Conservation (phyloP, 2,113 vertebrate genomes). For the Proteles cristata region DNA sequence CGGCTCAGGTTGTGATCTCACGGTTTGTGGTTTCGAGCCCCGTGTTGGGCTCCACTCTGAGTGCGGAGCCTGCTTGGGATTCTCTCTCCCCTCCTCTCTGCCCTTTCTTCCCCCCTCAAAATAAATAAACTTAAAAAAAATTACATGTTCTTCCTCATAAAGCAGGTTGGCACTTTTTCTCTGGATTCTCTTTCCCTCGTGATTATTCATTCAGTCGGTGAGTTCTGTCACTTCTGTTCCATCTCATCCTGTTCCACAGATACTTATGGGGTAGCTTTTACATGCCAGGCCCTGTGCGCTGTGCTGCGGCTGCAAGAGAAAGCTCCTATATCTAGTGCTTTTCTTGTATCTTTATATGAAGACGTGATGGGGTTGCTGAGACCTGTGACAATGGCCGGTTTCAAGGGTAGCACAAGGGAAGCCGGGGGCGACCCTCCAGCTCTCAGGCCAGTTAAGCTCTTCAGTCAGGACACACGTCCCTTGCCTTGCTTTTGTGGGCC, state of each 20-base stretch:
- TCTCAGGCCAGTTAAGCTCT: neutral
- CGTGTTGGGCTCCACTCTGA: too few relatives aligned
- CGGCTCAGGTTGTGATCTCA: too few relatives aligned
- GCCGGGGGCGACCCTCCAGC: neutral
- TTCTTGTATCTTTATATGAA: neutral
- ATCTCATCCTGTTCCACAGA: neutral
- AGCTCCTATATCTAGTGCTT: neutral
- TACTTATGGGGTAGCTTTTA: neutral
- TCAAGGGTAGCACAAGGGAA: neutral
- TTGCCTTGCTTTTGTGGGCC: neutral
- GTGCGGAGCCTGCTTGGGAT: too few relatives aligned
- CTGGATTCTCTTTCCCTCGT: neutral
- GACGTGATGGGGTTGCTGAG: neutral
- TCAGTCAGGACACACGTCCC: neutral
- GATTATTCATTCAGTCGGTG: neutral
- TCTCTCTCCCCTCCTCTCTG: too few relatives aligned
- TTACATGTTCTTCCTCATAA: neutral
- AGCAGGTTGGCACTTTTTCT: neutral
- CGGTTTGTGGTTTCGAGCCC: too few relatives aligned
- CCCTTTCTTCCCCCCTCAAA: too few relatives aligned
- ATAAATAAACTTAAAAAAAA: neutral
- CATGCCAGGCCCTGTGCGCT: accelerated
- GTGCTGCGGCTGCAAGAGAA: neutral
- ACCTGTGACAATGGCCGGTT: neutral
- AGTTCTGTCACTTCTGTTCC: neutral